Conservation (phyloP, 2,113 vertebrate species). For the Columba janthina region DNA sequence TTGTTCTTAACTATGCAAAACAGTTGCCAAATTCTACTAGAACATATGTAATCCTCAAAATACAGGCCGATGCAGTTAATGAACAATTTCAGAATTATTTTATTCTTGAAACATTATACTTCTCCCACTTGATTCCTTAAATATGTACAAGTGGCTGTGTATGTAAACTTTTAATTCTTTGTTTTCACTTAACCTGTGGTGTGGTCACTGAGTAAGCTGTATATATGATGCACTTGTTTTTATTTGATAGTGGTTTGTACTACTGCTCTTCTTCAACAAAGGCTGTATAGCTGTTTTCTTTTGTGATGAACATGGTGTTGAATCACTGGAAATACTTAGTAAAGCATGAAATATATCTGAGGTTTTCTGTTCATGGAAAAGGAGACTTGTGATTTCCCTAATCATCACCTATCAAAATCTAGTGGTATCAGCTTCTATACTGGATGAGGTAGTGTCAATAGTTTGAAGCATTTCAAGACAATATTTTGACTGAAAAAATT, state of each 20-base stretch:
- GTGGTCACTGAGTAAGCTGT: background rate
- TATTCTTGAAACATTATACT: background rate
- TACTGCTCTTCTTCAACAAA: background rate
- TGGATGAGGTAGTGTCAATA: background rate
- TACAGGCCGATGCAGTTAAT: background rate
- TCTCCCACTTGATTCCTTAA: background rate
- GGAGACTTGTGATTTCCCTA: background rate
- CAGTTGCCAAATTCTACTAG: background rate
- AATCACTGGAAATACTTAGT: background rate
- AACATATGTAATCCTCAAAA: background rate
- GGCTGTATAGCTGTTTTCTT: background rate
- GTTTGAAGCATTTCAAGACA: background rate
- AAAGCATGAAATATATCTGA: background rate
- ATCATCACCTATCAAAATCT: background rate
- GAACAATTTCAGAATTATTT: background rate
- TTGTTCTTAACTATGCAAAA: background rate
- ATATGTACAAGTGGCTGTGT: background rate
- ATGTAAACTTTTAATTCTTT: background rate
- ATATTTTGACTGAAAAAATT: background rate
- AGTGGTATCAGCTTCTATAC: background rate
- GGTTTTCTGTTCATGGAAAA: background rate
- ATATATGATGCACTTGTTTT: background rate
- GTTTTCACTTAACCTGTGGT: background rate
- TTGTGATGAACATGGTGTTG: background rate
- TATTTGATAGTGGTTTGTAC: background rate